Evolutionary conservation across 2,888 invertebrate genomes (phyloP).

Genomic region (Proisotoma minuta): DNA sequence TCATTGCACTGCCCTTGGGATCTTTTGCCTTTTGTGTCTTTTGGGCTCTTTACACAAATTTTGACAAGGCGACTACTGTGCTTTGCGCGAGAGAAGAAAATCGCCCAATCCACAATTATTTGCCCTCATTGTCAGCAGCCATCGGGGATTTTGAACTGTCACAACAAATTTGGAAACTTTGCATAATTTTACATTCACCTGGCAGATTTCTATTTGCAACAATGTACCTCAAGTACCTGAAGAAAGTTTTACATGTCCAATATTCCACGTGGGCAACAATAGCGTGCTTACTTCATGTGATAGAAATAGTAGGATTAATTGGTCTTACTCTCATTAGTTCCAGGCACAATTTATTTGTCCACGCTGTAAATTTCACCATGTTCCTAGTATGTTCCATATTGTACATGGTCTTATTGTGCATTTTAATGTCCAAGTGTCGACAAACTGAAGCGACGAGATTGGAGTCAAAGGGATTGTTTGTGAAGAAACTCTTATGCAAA

Average conservation of each 20-base stretch:
- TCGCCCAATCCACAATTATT: slow-evolving; percentile 66
- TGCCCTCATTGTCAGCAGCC: slow-evolving; percentile 91
- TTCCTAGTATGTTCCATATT: slow-evolving; percentile 79
- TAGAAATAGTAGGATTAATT: slow-evolving; percentile 79
- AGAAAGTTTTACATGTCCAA: slow-evolving; percentile 56
- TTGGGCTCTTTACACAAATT: slow-evolving; percentile 76
- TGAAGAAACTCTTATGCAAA: slow-evolving; percentile 28
- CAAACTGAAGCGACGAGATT: slow-evolving; percentile 12
- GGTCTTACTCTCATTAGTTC: slow-evolving; percentile 90
- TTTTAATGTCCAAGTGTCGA: slow-evolving; percentile 59
- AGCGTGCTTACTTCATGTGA: slow-evolving; percentile 66
- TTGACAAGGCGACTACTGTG: slow-evolving; percentile 77
- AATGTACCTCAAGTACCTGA: slow-evolving; percentile 70
- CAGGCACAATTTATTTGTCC: slow-evolving; percentile 72
- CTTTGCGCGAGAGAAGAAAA: slow-evolving; percentile 61
- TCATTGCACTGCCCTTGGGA: slow-evolving; percentile 68
- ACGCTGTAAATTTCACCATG: slow-evolving; percentile 78
- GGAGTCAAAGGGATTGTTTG: slow-evolving; percentile 22
- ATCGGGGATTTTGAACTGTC: slow-evolving; percentile 89
- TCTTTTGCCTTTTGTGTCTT: slow-evolving; percentile 74
- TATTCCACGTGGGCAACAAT: slow-evolving; percentile 59
- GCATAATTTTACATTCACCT: slow-evolving; percentile 74
- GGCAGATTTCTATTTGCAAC: slow-evolving; percentile 73
- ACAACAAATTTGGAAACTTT: slow-evolving; percentile 76
- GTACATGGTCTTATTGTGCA: slow-evolving; percentile 78